A percentile compares a stretch with the other conserved stretches of the same genome.
phyloP scores from a whole-genome alignment of 2,797 vertebrate species.

The Euphonia xanthogaster region DNA sequence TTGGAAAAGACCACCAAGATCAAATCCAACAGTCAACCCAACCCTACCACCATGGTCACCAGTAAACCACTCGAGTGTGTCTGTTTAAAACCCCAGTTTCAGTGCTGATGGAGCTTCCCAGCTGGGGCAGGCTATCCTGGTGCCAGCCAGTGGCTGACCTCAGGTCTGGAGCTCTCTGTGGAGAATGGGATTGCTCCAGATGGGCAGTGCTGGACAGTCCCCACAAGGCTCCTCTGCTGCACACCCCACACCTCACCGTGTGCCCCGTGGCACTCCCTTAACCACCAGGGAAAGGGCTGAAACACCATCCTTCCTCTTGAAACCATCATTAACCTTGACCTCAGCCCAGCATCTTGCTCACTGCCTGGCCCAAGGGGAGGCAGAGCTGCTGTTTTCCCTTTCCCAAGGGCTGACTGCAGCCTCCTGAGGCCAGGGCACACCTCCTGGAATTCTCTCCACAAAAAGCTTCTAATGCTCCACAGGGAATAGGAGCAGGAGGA shows the following conservation, averaged over 20 bases:
- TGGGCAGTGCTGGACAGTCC: background rate
- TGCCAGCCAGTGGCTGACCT: accelerated
- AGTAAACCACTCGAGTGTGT: accelerated
- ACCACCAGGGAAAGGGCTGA: background rate
- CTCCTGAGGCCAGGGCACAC: background rate
- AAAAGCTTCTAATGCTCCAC: background rate
- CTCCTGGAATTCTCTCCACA: background rate
- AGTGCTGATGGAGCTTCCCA: accelerated
- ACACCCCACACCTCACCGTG: background rate
- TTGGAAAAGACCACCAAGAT: background rate
- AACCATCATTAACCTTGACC: background rate
- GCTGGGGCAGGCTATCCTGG: background rate
- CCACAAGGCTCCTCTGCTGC: background rate
- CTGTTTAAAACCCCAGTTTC: background rate
- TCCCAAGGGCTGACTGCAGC: background rate
- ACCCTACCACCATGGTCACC: background rate
- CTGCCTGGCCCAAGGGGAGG: background rate
- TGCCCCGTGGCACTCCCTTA: background rate
- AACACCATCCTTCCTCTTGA: background rate
- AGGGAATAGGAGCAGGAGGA: background rate
- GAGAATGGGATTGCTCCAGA: background rate
- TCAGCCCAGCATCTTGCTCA: background rate
- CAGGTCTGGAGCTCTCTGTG: background rate
- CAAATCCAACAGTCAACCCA: background rate
- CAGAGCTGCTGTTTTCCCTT: background rate